These are phyloP conservation scores for Pygoscelis adeliae DNA, from an alignment of 2,113 vertebrate genomes.

Conservation along the genomic window DNA sequence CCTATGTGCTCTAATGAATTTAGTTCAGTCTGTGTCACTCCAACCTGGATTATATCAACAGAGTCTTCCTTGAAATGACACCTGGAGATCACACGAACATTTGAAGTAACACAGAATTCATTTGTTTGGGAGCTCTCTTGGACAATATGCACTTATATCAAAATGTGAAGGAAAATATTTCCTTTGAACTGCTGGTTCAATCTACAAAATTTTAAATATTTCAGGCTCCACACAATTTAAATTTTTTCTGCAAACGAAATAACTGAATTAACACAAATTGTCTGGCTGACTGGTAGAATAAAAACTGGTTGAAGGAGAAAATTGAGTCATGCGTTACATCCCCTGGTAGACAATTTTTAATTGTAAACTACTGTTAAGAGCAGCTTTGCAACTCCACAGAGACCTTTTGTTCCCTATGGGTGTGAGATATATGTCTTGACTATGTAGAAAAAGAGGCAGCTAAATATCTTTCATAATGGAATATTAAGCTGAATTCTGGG, in stretches of 20 bases:
- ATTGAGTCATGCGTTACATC: accelerated
- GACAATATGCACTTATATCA: background rate
- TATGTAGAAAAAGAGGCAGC: background rate
- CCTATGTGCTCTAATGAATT: background rate
- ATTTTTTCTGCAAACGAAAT: background rate
- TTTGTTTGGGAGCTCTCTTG: background rate
- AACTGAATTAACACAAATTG: background rate
- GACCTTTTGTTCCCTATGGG: background rate
- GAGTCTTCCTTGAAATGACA: background rate
- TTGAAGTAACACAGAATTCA: background rate
- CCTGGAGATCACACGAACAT: background rate
- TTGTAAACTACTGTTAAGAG: background rate
- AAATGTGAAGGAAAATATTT: background rate
- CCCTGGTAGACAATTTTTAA: background rate
- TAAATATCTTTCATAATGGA: background rate
- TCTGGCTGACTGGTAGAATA: background rate
- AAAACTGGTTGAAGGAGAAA: background rate
- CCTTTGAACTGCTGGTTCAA: background rate
- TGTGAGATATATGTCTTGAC: background rate
- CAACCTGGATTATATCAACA: background rate
- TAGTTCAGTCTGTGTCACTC: background rate
- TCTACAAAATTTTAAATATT: background rate
- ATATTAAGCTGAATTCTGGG: background rate
- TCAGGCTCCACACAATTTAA: background rate
- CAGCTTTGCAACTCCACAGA: background rate